Base-by-base conservation (phyloP, 2,113 vertebrate genomes). In the Ranitomeya variabilis region DNA sequence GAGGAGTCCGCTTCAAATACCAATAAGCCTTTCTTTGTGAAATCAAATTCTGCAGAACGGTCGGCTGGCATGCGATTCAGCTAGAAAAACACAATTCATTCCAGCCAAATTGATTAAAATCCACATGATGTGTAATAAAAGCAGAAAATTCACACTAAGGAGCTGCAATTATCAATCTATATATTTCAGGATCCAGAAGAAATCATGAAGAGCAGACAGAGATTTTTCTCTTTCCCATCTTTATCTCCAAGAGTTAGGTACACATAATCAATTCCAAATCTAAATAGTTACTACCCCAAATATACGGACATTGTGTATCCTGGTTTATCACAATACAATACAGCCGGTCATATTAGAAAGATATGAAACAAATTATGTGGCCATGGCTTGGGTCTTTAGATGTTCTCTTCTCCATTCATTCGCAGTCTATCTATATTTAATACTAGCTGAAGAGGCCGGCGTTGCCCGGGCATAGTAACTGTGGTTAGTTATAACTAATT, bases 21-120 rank as follows among this genome's bases (percentile, higher is more conserved):
- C 71, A 99, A 92, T 57, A 98, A 94, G 59, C 98, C 98, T 91
- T 96, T 97, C 85, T 91, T 95, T 9, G 97, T 98, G 92, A 99
- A 98, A 85, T 95, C 96, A 94, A 98, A 97, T 45, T 97, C 96
- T 60, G 96, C 93, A 51, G 93, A 91, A 87, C 91, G 89, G 54
- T 96, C 96, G 18, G 96, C 94, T 71, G 97, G 96, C 91, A 97
- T 92, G 9, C 93, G 94, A 93, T 76, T 95, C 77, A 99, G 93
- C 98, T 99, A 89, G 90, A 37, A 64, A 90, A 69, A 89, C 69
- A 85, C 51, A 89, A 85, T 67, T n/a, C 71, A 67, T 83, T 67
- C 31, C 37, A 90, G 89, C 1, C 64, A 91, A 31, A 12, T 90
- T 62, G 87, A 78, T 90, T 52, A 79, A 12, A 64, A 84, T 64